These are phyloP conservation scores for Mustela lutreola DNA, from an alignment of 2,113 vertebrate genomes.

Conservation along the genomic window DNA sequence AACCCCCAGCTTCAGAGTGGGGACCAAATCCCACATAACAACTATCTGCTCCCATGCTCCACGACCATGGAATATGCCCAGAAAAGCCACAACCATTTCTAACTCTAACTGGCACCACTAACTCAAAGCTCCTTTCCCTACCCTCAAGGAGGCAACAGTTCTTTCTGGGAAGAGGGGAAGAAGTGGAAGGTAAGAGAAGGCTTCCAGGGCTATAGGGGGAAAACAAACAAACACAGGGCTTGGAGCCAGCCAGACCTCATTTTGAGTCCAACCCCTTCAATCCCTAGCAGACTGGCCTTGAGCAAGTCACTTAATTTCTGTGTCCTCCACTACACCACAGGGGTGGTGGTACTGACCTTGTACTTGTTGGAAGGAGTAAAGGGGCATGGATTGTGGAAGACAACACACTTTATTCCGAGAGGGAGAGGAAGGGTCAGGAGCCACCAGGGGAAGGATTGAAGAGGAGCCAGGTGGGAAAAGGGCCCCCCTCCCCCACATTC, in stretches of 20 bases:
- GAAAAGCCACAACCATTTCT: slow-evolving; percentile 13
- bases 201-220: not conserved
- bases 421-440: not conserved
- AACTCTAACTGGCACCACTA: slow-evolving; percentile 65
- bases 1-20: not conserved
- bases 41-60: not conserved
- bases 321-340: not conserved
- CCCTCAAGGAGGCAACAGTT: not conserved
- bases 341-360: not conserved
- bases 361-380: not conserved
- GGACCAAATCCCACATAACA: slow-evolving; percentile 31
- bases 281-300: not conserved
- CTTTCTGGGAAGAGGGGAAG: not conserved
- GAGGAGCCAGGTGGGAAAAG: not conserved
- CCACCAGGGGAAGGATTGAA: accelerated
- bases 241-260: not conserved
- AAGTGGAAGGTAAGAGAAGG: not conserved
- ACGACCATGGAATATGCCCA: not conserved
- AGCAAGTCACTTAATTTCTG: not conserved
- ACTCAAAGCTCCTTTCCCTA: slow-evolving; percentile 53
- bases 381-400: not conserved
- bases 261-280: not conserved
- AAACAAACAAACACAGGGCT: not conserved
- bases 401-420: not conserved
- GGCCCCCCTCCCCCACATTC: not conserved